Conservation (phyloP, 2,888 invertebrate genomes). For the Bugulina stolonifera region DNA sequence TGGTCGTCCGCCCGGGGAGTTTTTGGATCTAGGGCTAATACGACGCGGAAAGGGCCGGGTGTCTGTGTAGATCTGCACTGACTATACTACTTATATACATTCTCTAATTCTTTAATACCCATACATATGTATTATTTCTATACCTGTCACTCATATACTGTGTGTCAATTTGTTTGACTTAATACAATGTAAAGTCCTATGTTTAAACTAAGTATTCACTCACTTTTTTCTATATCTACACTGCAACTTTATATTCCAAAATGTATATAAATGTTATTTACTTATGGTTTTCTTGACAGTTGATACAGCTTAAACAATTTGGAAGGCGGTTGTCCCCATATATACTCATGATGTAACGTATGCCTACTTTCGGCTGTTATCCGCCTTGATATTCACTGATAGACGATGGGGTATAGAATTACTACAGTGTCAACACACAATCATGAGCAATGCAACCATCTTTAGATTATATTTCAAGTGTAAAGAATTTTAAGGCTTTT, state of each 20-base stretch:
- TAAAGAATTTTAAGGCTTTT: not conserved
- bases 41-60: too few species aligned
- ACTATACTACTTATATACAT: too few species aligned
- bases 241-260: not conserved
- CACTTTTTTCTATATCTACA: not conserved
- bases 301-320: not conserved
- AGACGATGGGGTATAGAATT: not conserved
- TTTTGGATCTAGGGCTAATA: too few species aligned
- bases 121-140: too few species aligned
- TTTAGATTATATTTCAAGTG: not conserved
- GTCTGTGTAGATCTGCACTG: too few species aligned
- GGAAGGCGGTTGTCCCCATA: not conserved
- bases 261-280: not conserved
- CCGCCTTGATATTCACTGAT: not conserved
- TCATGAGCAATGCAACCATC: not conserved
- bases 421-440: not conserved
- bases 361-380: not conserved
- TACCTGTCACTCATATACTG: conserved; percentile 12
- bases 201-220: conserved; percentile 11
- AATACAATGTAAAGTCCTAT: conserved; percentile 2
- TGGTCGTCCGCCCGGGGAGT: too few species aligned
- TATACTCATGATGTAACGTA: not conserved
- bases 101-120: too few species aligned
- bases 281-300: not conserved
- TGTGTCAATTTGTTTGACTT: conserved; percentile 18